Percentiles rank a stretch among this genome's conserved stretches.
Evolutionary conservation across 2,797 vertebrate species (phyloP).

Genomic region (Amniataba percoides): DNA sequence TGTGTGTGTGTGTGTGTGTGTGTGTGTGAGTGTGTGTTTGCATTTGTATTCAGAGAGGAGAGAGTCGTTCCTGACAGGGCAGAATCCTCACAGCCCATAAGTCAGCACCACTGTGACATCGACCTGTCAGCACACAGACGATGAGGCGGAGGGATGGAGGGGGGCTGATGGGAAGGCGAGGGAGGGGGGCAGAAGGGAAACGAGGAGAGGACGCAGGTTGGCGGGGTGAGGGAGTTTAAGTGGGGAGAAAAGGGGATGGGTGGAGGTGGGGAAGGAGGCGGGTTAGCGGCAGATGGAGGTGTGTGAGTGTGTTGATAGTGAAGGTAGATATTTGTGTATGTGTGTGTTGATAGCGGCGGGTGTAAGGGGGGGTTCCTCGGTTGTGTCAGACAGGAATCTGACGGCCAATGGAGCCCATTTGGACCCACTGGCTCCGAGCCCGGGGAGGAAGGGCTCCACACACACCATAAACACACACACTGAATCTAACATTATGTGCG

Average conservation of each 20-base stretch:
- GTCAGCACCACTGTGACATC: conserved; percentile 89
- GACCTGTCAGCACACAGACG: conserved; percentile 89
- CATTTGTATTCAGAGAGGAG: conserved; percentile 77
- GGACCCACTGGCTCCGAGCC: conserved; percentile 76
- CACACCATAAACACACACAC: background rate
- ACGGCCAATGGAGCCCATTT: conserved; percentile 89
- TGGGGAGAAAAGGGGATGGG: conserved; percentile 57
- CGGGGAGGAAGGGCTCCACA: conserved; percentile 20
- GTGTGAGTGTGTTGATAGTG: conserved; percentile 20
- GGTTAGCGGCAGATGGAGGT: conserved; percentile 33
- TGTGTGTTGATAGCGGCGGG: background rate
- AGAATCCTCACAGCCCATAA: conserved; percentile 93
- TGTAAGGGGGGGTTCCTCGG: conserved; percentile 28
- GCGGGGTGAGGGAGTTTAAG: conserved; percentile 65
- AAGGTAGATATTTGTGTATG: conserved; percentile 18
- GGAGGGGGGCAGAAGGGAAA: conserved; percentile 61
- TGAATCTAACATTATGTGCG: background rate
- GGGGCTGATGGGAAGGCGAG: conserved; percentile 67
- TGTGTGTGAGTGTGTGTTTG: conserved; percentile 40
- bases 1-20: background rate
- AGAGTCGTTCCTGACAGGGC: conserved; percentile 87
- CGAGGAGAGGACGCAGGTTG: conserved; percentile 30
- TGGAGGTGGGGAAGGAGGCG: conserved; percentile 64
- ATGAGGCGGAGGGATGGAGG: conserved; percentile 81
- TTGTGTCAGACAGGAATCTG: conserved; percentile 91